phyloP scores from a whole-genome alignment of 2,888 invertebrate genomes.

The Drosophila kuntzei region DNA sequence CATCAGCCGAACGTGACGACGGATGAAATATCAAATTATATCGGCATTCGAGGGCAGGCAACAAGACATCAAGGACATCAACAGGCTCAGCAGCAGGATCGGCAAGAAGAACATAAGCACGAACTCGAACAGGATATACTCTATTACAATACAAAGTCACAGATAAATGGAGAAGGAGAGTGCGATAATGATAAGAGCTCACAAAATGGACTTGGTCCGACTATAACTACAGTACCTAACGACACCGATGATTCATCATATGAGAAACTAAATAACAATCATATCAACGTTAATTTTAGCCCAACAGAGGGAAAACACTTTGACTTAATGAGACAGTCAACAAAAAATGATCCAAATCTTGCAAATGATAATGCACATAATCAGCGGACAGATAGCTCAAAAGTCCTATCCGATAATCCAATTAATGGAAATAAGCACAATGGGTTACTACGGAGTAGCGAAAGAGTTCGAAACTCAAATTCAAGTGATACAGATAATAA shows the following conservation, averaged over 20 bases:
- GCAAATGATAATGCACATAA: constrained; percentile 7
- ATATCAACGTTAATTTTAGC: constrained; percentile 27
- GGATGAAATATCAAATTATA: constrained; percentile 47
- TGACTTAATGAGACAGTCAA: constrained; percentile 14
- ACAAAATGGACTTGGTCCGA: constrained; percentile 14
- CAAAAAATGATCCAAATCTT: background rate
- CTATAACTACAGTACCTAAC: constrained; percentile 1
- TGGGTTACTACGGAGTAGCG: constrained; percentile 1
- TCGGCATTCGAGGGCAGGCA: constrained; percentile 31
- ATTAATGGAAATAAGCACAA: constrained; percentile 16
- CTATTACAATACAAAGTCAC: background rate
- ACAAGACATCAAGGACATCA: constrained; percentile 4
- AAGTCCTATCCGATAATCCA: constrained; percentile 7
- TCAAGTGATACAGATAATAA: constrained; percentile 49
- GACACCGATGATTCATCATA: constrained; percentile 10
- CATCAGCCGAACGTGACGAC: constrained; percentile 61
- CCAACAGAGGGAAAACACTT: constrained; percentile 17
- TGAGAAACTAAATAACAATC: constrained; percentile 52
- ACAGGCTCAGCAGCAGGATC: constrained; percentile 3
- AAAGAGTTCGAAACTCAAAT: constrained; percentile 31
- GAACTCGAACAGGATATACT: constrained; percentile 2
- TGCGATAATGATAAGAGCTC: background rate
- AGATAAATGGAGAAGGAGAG: constrained; percentile 6
- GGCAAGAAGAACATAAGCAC: background rate
- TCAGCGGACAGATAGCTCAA: constrained; percentile 2